Evolutionary conservation across 2,797 vertebrate genomes (phyloP).

Genomic region (Acipenser oxyrinchus): DNA sequence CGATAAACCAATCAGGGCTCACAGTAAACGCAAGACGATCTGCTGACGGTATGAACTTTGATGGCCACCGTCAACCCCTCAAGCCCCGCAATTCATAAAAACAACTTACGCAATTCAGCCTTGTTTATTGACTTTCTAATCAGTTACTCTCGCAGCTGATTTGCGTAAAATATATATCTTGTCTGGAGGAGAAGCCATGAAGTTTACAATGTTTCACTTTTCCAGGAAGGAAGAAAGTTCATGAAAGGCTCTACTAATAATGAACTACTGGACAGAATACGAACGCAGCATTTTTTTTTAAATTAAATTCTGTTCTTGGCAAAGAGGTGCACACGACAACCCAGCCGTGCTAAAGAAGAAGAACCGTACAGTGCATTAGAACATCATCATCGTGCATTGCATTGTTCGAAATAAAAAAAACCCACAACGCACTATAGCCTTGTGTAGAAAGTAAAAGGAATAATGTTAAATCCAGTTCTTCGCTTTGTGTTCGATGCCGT

Average conservation of each 20-base stretch:
- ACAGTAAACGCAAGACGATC: not conserved
- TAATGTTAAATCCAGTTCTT: not conserved
- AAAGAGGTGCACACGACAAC: not conserved
- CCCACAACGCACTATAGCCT: not conserved
- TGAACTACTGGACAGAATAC: too few species aligned
- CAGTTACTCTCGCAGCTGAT: not conserved
- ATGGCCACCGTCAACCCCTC: constrained; percentile 19
- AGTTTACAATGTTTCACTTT: not conserved
- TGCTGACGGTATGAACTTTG: constrained; percentile 13
- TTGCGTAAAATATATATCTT: not conserved
- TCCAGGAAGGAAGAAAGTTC: not conserved
- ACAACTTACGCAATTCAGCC: constrained; percentile 6
- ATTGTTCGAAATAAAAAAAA: not conserved
- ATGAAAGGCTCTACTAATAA: too few species aligned
- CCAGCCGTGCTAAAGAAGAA: constrained; percentile 3
- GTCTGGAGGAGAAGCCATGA: constrained; percentile 3
- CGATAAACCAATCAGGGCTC: constrained; percentile 6
- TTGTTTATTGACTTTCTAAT: constrained; percentile 2
- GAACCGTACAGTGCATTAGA: not conserved
- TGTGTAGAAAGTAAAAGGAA: not conserved
- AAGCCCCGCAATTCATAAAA: constrained; percentile 1
- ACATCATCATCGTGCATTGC: not conserved
- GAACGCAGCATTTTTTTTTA: not conserved
- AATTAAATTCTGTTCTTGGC: not conserved
- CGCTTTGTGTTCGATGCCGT: constrained; percentile 9